Evolutionary conservation across 64 coral and sea anemone species (phyloP).

Genomic region (Pachyseris speciosa): DNA sequence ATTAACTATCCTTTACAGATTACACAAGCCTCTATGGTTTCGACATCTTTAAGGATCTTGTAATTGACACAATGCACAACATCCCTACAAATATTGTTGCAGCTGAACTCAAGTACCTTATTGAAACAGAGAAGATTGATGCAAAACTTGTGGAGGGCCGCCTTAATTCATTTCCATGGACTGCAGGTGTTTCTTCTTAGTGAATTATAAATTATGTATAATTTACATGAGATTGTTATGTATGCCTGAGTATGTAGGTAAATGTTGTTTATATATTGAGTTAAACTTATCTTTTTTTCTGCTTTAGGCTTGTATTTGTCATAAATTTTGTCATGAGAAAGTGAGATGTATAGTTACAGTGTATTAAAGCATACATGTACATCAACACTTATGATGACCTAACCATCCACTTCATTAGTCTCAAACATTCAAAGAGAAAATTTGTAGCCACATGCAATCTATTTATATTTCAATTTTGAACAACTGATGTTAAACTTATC

Average conservation of each 20-base stretch:
- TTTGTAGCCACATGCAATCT: background rate
- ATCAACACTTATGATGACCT: no score
- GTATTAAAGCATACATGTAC: no score
- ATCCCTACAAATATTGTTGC: constrained; percentile 37
- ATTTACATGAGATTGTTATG: background rate
- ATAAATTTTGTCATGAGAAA: background rate
- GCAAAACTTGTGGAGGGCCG: background rate
- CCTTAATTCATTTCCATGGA: constrained; percentile 49
- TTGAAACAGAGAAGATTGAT: constrained; percentile 38
- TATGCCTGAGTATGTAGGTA: constrained; percentile 1
- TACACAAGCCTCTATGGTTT: constrained; percentile 7
- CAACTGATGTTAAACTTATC: background rate
- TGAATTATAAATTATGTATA: background rate
- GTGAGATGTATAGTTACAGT: background rate
- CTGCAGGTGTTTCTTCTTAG: constrained; percentile 16
- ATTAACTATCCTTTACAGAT: background rate
- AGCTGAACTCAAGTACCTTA: constrained; percentile 19
- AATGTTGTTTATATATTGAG: background rate
- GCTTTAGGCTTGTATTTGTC: background rate
- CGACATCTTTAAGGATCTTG: background rate
- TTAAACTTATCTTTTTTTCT: background rate
- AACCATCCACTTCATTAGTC: no score
- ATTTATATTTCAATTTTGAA: background rate
- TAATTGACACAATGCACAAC: constrained; percentile 1
- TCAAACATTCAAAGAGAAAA: no score